Conservation (phyloP, 2,113 vertebrate genomes). For the Entomyzon cyanotis region DNA sequence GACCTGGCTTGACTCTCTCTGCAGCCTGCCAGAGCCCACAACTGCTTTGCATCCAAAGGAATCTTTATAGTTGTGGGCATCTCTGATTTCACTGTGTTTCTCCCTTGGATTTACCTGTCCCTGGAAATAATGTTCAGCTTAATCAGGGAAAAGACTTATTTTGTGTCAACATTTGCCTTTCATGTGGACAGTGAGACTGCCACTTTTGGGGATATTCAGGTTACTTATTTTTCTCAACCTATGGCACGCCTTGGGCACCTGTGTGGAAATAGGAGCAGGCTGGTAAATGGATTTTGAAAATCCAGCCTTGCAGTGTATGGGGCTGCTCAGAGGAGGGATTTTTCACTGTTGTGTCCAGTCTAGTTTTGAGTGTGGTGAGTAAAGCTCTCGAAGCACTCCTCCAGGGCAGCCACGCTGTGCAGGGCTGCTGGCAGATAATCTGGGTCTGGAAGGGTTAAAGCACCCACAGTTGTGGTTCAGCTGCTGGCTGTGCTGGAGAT, state of each 20-base stretch:
- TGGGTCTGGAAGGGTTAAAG: background rate
- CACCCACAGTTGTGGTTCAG: background rate
- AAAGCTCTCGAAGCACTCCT: background rate
- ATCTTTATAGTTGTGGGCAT: background rate
- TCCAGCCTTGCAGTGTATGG: background rate
- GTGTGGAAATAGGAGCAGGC: background rate
- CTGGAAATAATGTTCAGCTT: background rate
- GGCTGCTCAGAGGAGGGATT: background rate
- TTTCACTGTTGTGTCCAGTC: background rate
- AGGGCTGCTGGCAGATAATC: background rate
- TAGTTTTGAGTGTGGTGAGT: background rate
- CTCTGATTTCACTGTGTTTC: background rate
- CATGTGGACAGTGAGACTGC: background rate
- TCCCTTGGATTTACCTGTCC: background rate
- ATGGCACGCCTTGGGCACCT: fast-evolving
- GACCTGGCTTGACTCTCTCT: background rate
- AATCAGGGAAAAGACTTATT: background rate
- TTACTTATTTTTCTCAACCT: background rate
- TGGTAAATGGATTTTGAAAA: background rate
- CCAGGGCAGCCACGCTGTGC: fast-evolving
- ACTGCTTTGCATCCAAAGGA: background rate
- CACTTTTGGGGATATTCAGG: background rate
- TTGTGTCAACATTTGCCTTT: background rate
- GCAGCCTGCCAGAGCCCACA: background rate
- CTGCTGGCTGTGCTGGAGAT: background rate